phyloP scores from a whole-genome alignment of 2,888 invertebrate genomes.

The Platerodrilus igneus region DNA sequence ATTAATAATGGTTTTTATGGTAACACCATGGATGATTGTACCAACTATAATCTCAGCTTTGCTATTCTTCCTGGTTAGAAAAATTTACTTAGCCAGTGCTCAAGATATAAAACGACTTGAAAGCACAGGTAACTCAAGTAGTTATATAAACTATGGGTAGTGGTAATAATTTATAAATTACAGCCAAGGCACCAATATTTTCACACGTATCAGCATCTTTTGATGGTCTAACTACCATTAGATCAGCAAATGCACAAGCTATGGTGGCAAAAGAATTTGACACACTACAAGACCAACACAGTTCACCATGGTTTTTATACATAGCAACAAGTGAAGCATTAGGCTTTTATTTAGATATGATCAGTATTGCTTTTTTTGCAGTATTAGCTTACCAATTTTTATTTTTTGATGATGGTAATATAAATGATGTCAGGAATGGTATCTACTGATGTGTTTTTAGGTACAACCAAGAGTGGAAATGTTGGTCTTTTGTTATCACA shows the following conservation, averaged over 20 bases:
- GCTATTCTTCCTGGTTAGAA: slow-evolving; percentile 60
- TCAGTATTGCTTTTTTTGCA: slow-evolving; percentile 59
- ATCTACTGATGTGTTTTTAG: no score
- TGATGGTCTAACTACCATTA: slow-evolving; percentile 80
- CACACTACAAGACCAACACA: slow-evolving; percentile 64
- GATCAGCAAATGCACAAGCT: slow-evolving; percentile 70
- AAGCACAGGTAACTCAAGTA: slow-evolving; percentile 49
- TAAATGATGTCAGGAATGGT: no score
- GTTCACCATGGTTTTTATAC: slow-evolving; percentile 58
- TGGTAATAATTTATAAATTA: slow-evolving; percentile 25
- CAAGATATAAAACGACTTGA: slow-evolving; percentile 66
- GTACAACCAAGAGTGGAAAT: slow-evolving; percentile 57
- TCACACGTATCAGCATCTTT: slow-evolving; percentile 85
- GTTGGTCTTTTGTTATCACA: slow-evolving; percentile 72
- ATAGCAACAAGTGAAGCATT: slow-evolving; percentile 59
- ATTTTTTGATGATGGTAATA: slow-evolving; percentile 55
- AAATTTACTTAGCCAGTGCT: slow-evolving; percentile 66
- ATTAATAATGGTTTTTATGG: slow-evolving; percentile 64
- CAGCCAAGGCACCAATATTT: slow-evolving; percentile 84
- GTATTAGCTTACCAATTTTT: slow-evolving; percentile 62
- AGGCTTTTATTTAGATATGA: slow-evolving; percentile 61
- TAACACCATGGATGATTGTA: slow-evolving; percentile 64
- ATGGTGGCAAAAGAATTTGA: slow-evolving; percentile 74
- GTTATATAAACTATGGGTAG: neutral
- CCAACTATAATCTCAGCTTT: slow-evolving; percentile 59